Percentiles rank a stretch among this genome's conserved stretches.
These are phyloP conservation scores for Xenopus borealis DNA, from an alignment of 2,113 vertebrate species.

Conservation along the genomic window DNA sequence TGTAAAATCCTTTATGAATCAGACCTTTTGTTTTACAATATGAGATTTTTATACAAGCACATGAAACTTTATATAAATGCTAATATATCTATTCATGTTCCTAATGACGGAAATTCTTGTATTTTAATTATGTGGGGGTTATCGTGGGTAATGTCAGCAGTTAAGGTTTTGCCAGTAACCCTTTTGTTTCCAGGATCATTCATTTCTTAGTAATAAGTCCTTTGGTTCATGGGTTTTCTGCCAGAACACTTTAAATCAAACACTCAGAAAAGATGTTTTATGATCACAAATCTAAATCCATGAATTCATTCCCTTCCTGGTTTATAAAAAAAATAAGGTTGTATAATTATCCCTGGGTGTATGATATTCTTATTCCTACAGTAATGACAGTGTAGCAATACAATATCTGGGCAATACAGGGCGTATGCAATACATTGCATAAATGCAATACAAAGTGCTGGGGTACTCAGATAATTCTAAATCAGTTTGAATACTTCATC, in stretches of 20 bases:
- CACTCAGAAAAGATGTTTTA: background rate
- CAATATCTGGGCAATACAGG: too few species aligned
- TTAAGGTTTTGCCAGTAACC: slow-evolving; percentile 12
- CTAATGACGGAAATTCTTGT: slow-evolving; percentile 41
- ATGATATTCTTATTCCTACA: too few species aligned
- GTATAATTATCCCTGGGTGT: too few species aligned
- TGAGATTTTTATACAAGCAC: slow-evolving; percentile 42
- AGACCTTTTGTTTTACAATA: slow-evolving; percentile 48
- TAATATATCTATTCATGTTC: slow-evolving; percentile 42
- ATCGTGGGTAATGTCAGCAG: slow-evolving; percentile 36
- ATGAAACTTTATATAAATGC: slow-evolving; percentile 48
- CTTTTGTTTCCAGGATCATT: slow-evolving; percentile 11
- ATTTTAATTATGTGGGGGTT: slow-evolving; percentile 44
- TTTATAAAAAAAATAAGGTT: too few species aligned
- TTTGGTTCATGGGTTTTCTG: background rate
- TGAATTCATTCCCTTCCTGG: too few species aligned
- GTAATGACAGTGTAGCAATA: too few species aligned
- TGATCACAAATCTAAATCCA: too few species aligned
- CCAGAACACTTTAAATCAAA: background rate
- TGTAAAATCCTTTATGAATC: slow-evolving; percentile 47
- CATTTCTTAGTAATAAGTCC: background rate
- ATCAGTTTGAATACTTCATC: too few species aligned
- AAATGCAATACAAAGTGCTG: too few species aligned
- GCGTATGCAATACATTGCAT: too few species aligned
- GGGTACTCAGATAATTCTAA: too few species aligned